Conservation (phyloP, 2,113 vertebrate genomes). For the Phaethon lepturus region DNA sequence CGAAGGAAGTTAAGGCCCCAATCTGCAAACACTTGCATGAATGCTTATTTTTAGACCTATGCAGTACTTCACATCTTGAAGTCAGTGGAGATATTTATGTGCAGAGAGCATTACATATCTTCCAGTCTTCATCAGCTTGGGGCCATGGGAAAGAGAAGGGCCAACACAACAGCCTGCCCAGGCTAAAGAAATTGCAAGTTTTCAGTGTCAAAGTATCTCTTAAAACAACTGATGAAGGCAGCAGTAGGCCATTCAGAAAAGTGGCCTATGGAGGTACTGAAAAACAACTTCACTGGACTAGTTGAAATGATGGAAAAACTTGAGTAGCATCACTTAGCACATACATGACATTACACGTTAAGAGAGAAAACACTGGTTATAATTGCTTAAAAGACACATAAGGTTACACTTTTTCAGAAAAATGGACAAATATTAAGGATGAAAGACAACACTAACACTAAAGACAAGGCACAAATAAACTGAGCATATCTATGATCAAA, state of each 20-base stretch:
- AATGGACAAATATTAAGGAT: neutral
- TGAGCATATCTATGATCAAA: neutral
- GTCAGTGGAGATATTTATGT: neutral
- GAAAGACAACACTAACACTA: neutral
- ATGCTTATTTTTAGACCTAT: slow-evolving; percentile 12
- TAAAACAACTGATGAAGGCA: neutral
- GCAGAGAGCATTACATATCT: neutral
- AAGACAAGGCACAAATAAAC: neutral
- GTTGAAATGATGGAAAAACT: neutral
- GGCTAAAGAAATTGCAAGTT: neutral
- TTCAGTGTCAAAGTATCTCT: neutral
- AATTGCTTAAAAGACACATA: neutral
- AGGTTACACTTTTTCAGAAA: neutral
- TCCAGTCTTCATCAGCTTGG: neutral
- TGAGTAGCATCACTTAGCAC: neutral
- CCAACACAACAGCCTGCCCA: neutral
- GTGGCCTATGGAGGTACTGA: neutral
- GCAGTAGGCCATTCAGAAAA: neutral
- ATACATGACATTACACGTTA: neutral
- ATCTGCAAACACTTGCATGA: neutral
- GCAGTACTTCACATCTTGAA: neutral
- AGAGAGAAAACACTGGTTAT: neutral
- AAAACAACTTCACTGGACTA: neutral
- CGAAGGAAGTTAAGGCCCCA: neutral
- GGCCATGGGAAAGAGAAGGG: neutral